Percentiles rank a stretch among this genome's conserved stretches.
Evolutionary conservation across 1,140 invertebrate species (phyloP).

Genomic region (Cecropterus lyciades): DNA sequence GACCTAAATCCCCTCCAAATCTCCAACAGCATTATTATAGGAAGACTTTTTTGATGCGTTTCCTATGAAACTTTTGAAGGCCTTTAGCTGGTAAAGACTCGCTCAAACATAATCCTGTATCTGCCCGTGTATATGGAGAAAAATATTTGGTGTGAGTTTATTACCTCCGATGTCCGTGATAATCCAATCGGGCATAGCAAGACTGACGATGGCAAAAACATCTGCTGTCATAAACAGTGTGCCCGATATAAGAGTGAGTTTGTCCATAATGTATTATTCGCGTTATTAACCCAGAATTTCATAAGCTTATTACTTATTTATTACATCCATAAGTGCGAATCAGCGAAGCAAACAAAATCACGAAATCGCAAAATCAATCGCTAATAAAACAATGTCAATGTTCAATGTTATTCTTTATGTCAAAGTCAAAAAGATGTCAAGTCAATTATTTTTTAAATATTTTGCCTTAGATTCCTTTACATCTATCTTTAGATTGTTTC

Average conservation of each 20-base stretch:
- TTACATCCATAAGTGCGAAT: background rate
- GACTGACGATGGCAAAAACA: slow-evolving; percentile 96
- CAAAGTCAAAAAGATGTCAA: background rate
- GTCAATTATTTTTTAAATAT: background rate
- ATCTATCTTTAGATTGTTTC: too few relatives aligned
- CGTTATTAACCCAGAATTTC: background rate
- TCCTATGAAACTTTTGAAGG: too few relatives aligned
- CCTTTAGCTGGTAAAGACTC: too few relatives aligned
- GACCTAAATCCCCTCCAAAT: too few relatives aligned
- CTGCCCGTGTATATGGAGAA: too few relatives aligned
- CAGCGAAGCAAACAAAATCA: background rate
- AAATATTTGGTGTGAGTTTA: background rate
- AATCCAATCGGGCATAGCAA: slow-evolving; percentile 98
- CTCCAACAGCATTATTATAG: too few relatives aligned
- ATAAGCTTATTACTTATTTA: background rate
- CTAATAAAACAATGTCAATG: too few relatives aligned
- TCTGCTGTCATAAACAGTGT: slow-evolving; percentile 96
- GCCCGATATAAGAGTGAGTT: slow-evolving; percentile 95
- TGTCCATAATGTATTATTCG: slow-evolving; percentile 89
- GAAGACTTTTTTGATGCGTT: too few relatives aligned
- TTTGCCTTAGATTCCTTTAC: too few relatives aligned
- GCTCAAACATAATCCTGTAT: too few relatives aligned
- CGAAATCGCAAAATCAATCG: background rate
- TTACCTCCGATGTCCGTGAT: slow-evolving; percentile 96
- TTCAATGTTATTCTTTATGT: too few relatives aligned